These are phyloP conservation scores for Rhegmatorhina hoffmannsi DNA, from an alignment of 2,113 vertebrate genomes.

Conservation along the genomic window DNA sequence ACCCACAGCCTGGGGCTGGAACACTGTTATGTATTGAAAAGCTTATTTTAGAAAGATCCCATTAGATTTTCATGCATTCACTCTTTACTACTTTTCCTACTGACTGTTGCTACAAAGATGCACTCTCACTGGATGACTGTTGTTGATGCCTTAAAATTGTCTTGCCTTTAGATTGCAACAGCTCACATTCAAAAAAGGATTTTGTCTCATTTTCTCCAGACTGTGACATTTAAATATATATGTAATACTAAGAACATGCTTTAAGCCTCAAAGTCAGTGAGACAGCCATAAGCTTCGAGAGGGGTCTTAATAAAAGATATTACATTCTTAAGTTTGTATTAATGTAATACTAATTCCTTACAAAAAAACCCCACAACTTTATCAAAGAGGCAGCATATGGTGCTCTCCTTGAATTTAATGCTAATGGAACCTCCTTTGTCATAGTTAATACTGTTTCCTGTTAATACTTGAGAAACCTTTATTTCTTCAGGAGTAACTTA, in stretches of 20 bases:
- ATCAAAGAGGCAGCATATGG: not conserved
- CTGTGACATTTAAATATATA: not conserved
- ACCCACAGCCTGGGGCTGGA: not conserved
- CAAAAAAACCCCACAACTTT: not conserved
- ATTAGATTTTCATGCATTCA: not conserved
- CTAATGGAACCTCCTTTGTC: not conserved
- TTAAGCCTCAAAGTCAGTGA: not conserved
- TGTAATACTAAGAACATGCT: not conserved
- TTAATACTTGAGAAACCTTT: not conserved
- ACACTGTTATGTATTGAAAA: not conserved
- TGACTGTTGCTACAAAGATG: not conserved
- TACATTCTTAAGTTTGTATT: not conserved
- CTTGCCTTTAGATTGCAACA: not conserved
- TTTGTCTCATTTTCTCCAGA: not conserved
- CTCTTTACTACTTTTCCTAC: not conserved
- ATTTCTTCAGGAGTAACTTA: not conserved
- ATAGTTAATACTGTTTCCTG: not conserved
- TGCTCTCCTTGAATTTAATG: not conserved
- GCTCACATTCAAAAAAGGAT: not conserved
- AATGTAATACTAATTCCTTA: not conserved
- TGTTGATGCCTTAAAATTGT: not conserved
- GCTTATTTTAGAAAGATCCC: not conserved
- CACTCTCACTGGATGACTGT: not conserved
- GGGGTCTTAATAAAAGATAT: not conserved
- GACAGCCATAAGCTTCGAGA: not conserved